Evolutionary conservation across 2,113 vertebrate species (phyloP).

Genomic region (Corythoichthys intestinalis): DNA sequence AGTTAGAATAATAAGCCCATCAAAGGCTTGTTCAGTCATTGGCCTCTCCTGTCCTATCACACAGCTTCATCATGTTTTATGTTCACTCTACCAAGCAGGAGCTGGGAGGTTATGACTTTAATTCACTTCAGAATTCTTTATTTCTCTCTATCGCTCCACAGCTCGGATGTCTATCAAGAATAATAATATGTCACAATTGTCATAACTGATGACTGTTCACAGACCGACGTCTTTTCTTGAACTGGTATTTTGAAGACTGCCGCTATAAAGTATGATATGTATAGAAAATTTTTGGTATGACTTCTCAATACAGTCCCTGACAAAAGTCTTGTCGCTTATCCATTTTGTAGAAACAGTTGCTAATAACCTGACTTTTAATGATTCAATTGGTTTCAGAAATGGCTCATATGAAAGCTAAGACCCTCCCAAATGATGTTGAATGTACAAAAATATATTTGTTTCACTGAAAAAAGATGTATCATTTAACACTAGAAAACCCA

Average conservation of each 20-base stretch:
- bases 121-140: not conserved
- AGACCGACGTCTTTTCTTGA: not conserved
- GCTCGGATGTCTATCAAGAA: not conserved
- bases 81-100: conserved; percentile 28
- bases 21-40: conserved; percentile 50
- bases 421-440: too few relatives aligned
- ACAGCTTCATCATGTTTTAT: conserved; percentile 51
- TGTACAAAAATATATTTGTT: too few relatives aligned
- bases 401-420: too few relatives aligned
- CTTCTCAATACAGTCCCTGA: too few relatives aligned
- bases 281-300: too few relatives aligned
- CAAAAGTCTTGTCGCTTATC: too few relatives aligned
- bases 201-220: not conserved
- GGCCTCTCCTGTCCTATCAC: conserved; percentile 54
- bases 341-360: too few relatives aligned
- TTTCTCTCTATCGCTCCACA: not conserved
- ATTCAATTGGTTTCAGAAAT: too few relatives aligned
- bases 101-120: conserved; percentile 1
- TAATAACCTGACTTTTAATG: too few relatives aligned
- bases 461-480: too few relatives aligned
- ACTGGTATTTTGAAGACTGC: not conserved
- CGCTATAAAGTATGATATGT: not conserved
- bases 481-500: too few relatives aligned
- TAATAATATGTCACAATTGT: not conserved
- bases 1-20: conserved; percentile 44